Evolutionary conservation across 2,888 invertebrate species (phyloP), one percentile per base, ranked within the genome.

Genomic region (Melanchra persicariae): DNA sequence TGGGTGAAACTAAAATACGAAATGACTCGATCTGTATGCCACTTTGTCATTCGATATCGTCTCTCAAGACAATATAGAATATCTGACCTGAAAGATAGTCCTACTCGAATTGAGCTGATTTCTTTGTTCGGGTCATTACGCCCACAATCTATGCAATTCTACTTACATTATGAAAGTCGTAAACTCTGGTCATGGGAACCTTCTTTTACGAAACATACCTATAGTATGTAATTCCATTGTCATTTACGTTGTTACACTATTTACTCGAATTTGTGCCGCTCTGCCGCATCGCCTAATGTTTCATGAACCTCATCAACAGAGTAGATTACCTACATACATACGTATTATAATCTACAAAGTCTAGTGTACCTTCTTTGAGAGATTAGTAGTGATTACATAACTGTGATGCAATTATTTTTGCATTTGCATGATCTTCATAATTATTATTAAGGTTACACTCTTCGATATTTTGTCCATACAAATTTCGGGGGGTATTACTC

Each of bases 211-310:
- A 82, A 74, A 79, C n/a, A n/a, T n/a, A n/a, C n/a, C n/a, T n/a
- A n/a, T 71, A 60, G 58, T 71, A 62, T 77, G 80, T 83, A 88
- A 88, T 91, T 86, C 86, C 70, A 86, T 90, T 91, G 90, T 90
- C 84, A 86, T 87, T 87, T 84, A 78, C 67, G 74, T 80, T 62
- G 71, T 79, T 76, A 64, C 61, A 72, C 45, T 84, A 79, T 87
- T 88, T 85, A 83, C 76, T 77, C 70, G 79, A 82, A 85, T 89
- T 86, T 74, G 85, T 77, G 75, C 76, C 85, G 89, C 87, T 89
- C 87, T 82, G 84, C 51, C 88, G 86, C 84, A 73, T 80, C 73
- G 54, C 54, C 67, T 87, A 85, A 88, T 85, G 81, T 81, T 85
- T 82, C 79, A 81, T 77, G 77, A 84, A 81, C 68, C 85, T 85